Base-by-base conservation (phyloP, 2,888 invertebrate species). In the Synergus itoensis region DNA sequence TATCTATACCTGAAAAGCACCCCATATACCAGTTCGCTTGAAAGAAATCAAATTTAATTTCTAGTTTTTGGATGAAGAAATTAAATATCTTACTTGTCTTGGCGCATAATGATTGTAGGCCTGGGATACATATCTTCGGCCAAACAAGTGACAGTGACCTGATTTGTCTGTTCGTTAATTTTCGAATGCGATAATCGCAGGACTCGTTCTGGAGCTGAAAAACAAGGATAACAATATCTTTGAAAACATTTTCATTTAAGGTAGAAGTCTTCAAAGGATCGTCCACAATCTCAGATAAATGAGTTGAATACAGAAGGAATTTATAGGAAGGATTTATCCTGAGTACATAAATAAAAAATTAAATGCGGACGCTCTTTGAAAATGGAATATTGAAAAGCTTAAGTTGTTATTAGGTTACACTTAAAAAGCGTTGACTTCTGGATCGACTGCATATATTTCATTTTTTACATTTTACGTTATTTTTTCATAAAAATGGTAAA, bases 61-160 rank as follows among this genome's bases (percentile, higher is more conserved):
- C 16, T 2, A 48, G 7, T 48, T 48, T 40, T 9, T 40, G n/a
- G 11, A 4, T 11, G 11, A 41, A 43, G 41, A 41, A 16, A 36
- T 16, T n/a, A 40, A 65, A 60, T 36, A 81, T 85, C 87, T 87
- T 84, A 90, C 90, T 86, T 88, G 86, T 90, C 87, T 64, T 82
- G 85, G 75, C 78, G 85, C 82, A 90, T 84, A 77, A 84, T 86
- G 79, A 90, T 88, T 77, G 82, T 86, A 76, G 90, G 90, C 77
- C 78, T 81, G n/a, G 90, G 90, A 86, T 85, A 89, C 79, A 90
- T 82, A 80, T 88, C 87, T 84, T 90, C 87, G 43, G 89, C 90
- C 18, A 86, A 81, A 83, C 90, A 90, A 80, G 81, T 86, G 79
- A 89, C 86, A 53, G 87, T 87, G 82, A 90, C 86, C 79, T 81